Evolutionary conservation across 37 sponge, comb jelly and placozoan species (phyloP), one percentile per base, ranked within the genome.

Genomic region (Ianthella basta): DNA sequence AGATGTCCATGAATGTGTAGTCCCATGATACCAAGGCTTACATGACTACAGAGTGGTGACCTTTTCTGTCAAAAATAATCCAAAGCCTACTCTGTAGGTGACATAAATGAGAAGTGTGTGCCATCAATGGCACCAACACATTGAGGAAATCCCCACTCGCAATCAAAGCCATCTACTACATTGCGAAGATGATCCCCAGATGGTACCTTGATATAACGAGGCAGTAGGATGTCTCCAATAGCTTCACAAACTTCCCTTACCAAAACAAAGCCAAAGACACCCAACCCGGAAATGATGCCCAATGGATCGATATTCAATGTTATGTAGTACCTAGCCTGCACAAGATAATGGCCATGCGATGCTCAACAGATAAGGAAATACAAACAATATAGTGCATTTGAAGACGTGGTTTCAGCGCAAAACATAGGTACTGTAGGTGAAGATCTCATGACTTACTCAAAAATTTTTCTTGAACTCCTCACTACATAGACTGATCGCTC

Each of bases 381-480:
- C 81, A 56, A n/a, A 80, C 81, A 27, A 57, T 30, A 53, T 56
- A 0, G 4, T 14, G 3, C 10, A 4, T 75, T 75, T 32, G 2
- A 23, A 75, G 78, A 50, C 40, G 40, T n/a, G 78, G 19, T 29
- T 41, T 4, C 27, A 80, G 25, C 38, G 15, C 37, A 0, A 32
- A 60, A 29, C 81, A 80, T 29, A 80, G 6, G 55, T 56, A 59
- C 0, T 56, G 59, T n/a, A n/a, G n/a, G n/a, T n/a, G 20, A 80
- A 80, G 19, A 60, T 80, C 0, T 10, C 15, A 2, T 60, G 12
- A 57, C 21, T 59, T 8, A 80, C 35, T 57, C 81, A 5, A 15
- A 80, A 80, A 32, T 80, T 80, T 57, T 80, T 60, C 60, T 80
- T 80, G 60, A 60, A 80, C 55, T 80, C 81, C n/a, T n/a, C n/a